These are phyloP conservation scores for Gadopsis bispinosus DNA, from an alignment of 2,797 vertebrate genomes.

Conservation along the genomic window DNA sequence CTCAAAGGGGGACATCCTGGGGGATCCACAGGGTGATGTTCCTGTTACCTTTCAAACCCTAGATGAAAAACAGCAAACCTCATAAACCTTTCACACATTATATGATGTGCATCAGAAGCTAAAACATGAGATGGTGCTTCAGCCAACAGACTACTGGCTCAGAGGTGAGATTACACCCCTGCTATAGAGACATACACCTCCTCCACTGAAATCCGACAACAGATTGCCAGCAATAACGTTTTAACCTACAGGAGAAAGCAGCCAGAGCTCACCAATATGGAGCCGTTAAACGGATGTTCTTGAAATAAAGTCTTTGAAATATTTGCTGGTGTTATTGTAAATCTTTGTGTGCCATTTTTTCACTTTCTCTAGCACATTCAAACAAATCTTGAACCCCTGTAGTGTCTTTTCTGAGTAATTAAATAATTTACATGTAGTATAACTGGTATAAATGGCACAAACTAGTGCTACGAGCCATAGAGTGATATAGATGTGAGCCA, in stretches of 20 bases:
- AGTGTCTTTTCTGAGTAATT: not conserved
- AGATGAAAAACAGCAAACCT: constrained; percentile 3
- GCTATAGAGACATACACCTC: not conserved
- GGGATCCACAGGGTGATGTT: not conserved
- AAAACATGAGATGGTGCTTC: not conserved
- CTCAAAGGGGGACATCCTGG: not conserved
- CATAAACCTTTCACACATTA: constrained; percentile 58
- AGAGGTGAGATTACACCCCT: constrained; percentile 35
- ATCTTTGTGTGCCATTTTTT: not conserved
- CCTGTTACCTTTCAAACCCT: not conserved
- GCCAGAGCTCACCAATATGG: constrained; percentile 13
- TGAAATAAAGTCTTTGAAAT: constrained; percentile 12
- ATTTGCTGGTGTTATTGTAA: not conserved
- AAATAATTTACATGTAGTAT: not conserved
- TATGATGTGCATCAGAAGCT: constrained; percentile 2
- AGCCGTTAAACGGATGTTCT: not conserved
- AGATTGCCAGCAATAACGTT: not conserved
- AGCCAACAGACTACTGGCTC: constrained; percentile 6
- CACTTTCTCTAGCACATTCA: not conserved
- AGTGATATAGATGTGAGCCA: not conserved
- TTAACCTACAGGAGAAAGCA: not conserved
- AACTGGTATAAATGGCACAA: not conserved
- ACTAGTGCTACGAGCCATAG: not conserved
- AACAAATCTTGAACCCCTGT: not conserved
- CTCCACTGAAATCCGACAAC: constrained; percentile 1